Evolutionary conservation across 2,888 invertebrate species (phyloP).

Genomic region (Agrochola lota): DNA sequence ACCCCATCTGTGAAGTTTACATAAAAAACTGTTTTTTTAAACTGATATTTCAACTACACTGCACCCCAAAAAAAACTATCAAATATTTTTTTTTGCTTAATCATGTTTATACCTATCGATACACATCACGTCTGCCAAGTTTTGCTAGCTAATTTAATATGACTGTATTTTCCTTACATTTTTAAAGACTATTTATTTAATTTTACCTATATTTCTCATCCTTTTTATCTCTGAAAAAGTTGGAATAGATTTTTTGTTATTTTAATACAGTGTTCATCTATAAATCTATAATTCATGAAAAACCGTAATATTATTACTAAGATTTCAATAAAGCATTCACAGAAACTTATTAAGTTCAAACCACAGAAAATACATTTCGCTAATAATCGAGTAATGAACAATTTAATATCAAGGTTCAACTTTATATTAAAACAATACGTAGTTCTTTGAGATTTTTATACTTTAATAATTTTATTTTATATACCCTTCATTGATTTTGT

Average conservation of each 20-base stretch:
- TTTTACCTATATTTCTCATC: not conserved
- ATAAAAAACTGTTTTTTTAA: too few relatives aligned
- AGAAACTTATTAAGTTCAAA: not conserved
- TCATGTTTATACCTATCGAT: too few relatives aligned
- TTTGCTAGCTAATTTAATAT: too few relatives aligned
- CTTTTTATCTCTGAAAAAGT: not conserved
- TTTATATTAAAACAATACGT: not conserved
- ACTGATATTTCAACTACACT: too few relatives aligned
- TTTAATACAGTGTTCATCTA: not conserved
- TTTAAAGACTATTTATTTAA: not conserved
- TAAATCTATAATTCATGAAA: not conserved
- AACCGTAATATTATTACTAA: not conserved
- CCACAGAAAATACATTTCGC: constrained; percentile 1
- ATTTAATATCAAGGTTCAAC: too few relatives aligned
- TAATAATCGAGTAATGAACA: not conserved
- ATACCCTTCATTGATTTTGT: not conserved
- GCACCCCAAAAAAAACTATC: too few relatives aligned
- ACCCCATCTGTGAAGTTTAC: too few relatives aligned
- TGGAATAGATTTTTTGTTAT: not conserved
- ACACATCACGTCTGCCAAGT: too few relatives aligned
- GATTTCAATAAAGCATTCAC: not conserved
- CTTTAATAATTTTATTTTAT: not conserved
- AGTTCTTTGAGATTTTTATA: not conserved
- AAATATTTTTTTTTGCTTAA: too few relatives aligned
- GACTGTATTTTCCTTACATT: too few relatives aligned